Percentiles rank a stretch among this genome's conserved stretches.
phyloP scores from a whole-genome alignment of 1,140 invertebrate species.

The Calliphora vicina region DNA sequence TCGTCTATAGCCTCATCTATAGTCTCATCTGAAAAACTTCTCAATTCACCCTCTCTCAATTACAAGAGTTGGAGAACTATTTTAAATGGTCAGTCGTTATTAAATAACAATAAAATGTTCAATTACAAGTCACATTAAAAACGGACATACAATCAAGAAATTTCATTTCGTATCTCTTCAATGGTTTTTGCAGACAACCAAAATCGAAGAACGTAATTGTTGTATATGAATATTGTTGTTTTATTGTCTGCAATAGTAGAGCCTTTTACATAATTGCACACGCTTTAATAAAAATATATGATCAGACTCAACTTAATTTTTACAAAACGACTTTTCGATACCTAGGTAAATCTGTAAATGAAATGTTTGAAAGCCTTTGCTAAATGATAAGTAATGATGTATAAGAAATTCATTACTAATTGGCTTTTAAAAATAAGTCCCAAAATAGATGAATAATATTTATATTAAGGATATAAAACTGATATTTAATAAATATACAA shows the following conservation, averaged over 20 bases:
- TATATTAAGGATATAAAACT: too few species aligned
- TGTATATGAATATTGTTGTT: slow-evolving; percentile 9
- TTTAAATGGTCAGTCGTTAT: slow-evolving; percentile 1
- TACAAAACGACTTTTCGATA: too few species aligned
- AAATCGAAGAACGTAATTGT: neutral
- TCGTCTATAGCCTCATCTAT: too few species aligned
- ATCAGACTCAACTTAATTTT: neutral
- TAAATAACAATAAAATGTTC: slow-evolving; percentile 7
- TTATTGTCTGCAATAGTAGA: neutral
- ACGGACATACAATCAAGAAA: neutral
- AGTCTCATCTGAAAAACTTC: too few species aligned
- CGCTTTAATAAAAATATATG: neutral
- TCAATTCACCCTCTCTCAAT: neutral
- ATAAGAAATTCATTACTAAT: too few species aligned
- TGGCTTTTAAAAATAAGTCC: too few species aligned
- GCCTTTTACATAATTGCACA: neutral
- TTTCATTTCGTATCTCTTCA: neutral
- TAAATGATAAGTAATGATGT: too few species aligned
- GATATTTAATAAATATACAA: too few species aligned
- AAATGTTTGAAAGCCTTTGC: too few species aligned
- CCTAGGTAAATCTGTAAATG: too few species aligned
- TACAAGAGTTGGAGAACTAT: neutral
- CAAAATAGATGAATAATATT: too few species aligned
- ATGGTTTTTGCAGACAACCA: neutral
- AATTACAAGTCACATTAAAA: slow-evolving; percentile 6